phyloP scores from a whole-genome alignment of 2,888 invertebrate species.

The Noctua fimbriata region DNA sequence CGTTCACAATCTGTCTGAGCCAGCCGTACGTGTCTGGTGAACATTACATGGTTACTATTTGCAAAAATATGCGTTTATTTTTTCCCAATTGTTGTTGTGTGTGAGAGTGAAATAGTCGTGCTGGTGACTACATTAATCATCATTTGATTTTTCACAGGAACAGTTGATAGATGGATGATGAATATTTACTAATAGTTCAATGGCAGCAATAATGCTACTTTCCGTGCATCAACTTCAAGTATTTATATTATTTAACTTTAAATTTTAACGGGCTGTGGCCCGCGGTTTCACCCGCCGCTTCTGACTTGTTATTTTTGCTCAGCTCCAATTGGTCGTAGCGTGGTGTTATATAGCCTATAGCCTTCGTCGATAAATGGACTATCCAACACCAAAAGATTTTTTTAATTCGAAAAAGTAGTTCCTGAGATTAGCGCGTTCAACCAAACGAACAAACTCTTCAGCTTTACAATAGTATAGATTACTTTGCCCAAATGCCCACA shows the following conservation, averaged over 20 bases:
- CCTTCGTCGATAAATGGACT: too few relatives aligned
- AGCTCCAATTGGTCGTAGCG: too few relatives aligned
- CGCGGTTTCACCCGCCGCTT: too few relatives aligned
- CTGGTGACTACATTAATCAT: neutral
- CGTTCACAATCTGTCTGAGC: neutral
- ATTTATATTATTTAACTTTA: too few relatives aligned
- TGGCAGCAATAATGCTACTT: neutral
- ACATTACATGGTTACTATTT: neutral
- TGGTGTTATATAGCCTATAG: too few relatives aligned
- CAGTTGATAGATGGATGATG: neutral
- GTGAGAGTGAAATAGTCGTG: neutral
- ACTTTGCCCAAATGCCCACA: neutral
- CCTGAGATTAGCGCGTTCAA: too few relatives aligned
- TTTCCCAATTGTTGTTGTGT: neutral
- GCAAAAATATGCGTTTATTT: neutral
- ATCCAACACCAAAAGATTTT: too few relatives aligned
- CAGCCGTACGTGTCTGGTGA: neutral
- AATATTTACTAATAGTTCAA: neutral
- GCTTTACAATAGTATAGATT: too few relatives aligned
- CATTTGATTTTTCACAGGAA: neutral
- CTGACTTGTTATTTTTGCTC: too few relatives aligned
- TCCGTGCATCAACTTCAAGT: neutral
- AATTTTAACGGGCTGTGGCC: too few relatives aligned
- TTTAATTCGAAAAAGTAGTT: too few relatives aligned
- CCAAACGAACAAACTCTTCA: too few relatives aligned